Conservation (phyloP, 1,140 invertebrate species). For the Rhagoletis pomonella region DNA sequence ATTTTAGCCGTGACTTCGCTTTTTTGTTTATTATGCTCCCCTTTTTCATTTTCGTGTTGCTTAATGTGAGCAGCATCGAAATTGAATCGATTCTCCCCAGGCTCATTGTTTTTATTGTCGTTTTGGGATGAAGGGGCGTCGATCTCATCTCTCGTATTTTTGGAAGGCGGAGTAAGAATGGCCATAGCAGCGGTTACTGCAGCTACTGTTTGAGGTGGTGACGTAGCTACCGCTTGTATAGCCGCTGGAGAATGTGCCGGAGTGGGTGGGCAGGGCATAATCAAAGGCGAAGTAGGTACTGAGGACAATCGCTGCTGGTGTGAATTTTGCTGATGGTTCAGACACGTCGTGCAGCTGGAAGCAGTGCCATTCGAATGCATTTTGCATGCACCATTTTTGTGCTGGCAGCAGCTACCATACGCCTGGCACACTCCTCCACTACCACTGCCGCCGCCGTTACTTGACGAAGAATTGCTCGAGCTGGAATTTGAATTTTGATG, state of each 20-base stretch:
- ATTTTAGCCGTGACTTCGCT: slow-evolving; percentile 66
- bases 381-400: slow-evolving; percentile 12
- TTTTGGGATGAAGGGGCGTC: neutral
- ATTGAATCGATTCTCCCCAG: slow-evolving; percentile 60
- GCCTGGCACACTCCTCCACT: slow-evolving; percentile 52
- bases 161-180: slow-evolving; percentile 65
- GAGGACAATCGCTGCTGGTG: slow-evolving; percentile 76
- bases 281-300: slow-evolving; percentile 82
- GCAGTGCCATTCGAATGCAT: slow-evolving; percentile 1
- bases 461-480: slow-evolving; percentile 73
- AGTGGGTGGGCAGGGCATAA: slow-evolving; percentile 75
- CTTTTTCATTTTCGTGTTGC: slow-evolving; percentile 63
- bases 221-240: slow-evolving; percentile 64
- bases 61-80: slow-evolving; percentile 71
- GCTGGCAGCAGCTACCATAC: slow-evolving; percentile 51
- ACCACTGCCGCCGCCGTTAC: slow-evolving; percentile 60
- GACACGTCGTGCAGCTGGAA: neutral
- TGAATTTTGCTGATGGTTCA: slow-evolving; percentile 23
- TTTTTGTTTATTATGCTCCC: slow-evolving; percentile 52
- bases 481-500: slow-evolving; percentile 75
- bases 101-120: neutral
- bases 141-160: neutral
- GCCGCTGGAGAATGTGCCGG: slow-evolving; percentile 73
- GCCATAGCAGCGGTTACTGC: slow-evolving; percentile 69
- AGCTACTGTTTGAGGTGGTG: slow-evolving; percentile 65